These are phyloP conservation scores for Drosophila biarmipes DNA, from an alignment of 1,140 invertebrate genomes.

Conservation along the genomic window DNA sequence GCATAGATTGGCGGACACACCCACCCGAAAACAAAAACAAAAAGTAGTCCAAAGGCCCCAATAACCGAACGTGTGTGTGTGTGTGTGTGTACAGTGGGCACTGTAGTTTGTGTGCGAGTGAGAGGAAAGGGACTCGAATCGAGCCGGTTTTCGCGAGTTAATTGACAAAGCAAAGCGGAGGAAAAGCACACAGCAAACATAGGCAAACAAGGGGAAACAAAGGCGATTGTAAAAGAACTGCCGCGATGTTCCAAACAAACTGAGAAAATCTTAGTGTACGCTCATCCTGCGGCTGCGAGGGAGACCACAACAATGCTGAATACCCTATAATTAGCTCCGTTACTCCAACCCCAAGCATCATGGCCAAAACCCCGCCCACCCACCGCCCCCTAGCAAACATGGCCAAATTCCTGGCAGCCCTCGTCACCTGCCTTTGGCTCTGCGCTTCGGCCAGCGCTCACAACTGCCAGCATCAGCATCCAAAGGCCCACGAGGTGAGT, in stretches of 20 bases:
- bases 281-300: neutral
- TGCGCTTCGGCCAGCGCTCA: conserved; percentile 47
- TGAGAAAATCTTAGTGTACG: conserved; percentile 1
- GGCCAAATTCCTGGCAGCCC: conserved; percentile 25
- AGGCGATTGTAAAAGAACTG: neutral
- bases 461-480: conserved; percentile 81
- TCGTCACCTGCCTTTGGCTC: conserved; percentile 37
- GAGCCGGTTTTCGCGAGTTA: conserved; percentile 64
- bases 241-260: neutral
- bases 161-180: conserved; percentile 72
- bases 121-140: conserved; percentile 51
- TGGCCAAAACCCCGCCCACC: conserved; percentile 10
- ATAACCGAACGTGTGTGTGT: neutral
- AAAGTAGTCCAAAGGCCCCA: conserved; percentile 44
- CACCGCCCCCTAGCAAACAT: conserved; percentile 1
- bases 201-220: conserved; percentile 38
- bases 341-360: conserved; percentile 14
- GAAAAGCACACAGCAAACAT: conserved; percentile 44
- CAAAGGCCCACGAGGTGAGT: conserved; percentile 82
- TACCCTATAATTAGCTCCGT: conserved; percentile 13
- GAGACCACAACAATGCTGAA: conserved; percentile 10
- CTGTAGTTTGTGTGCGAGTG: conserved; percentile 23
- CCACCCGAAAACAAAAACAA: conserved; percentile 64
- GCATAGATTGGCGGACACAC: conserved; percentile 70
- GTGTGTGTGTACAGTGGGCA: neutral